Percentiles rank a stretch among this genome's conserved stretches.
These are phyloP conservation scores for Enoplosus armatus DNA, from an alignment of 2,797 vertebrate genomes.

Conservation along the genomic window DNA sequence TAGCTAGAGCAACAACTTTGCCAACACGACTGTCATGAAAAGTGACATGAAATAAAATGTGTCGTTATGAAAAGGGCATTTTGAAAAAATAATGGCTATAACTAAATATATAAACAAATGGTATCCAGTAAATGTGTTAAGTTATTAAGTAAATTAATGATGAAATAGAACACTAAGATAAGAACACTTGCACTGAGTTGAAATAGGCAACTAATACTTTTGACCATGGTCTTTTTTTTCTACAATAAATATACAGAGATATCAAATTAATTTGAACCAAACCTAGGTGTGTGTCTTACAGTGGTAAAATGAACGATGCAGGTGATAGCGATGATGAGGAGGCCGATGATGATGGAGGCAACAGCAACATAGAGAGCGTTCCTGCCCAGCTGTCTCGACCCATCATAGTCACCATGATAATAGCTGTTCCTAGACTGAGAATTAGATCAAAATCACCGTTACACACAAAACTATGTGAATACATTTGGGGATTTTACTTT, in stretches of 20 bases:
- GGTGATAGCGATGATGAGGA: conserved; percentile 88
- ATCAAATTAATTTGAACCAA: neutral
- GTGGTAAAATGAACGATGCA: conserved; percentile 88
- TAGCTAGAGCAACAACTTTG: too few species aligned
- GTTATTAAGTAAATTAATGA: neutral
- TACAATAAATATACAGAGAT: neutral
- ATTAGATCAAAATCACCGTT: conserved; percentile 19
- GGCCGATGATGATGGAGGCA: conserved; percentile 91
- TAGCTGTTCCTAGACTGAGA: conserved; percentile 92
- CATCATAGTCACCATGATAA: conserved; percentile 90
- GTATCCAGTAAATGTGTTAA: neutral
- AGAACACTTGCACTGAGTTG: neutral
- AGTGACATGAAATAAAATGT: neutral
- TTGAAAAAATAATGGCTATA: neutral
- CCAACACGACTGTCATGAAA: neutral
- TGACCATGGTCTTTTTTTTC: neutral
- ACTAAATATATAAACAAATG: neutral
- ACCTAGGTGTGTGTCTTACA: conserved; percentile 74
- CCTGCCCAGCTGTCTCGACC: conserved; percentile 88
- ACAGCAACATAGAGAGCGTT: conserved; percentile 90
- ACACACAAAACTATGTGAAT: neutral
- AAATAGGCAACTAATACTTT: neutral
- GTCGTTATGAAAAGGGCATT: neutral
- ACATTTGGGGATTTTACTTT: neutral
- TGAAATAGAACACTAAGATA: too few species aligned